Percentiles rank a stretch among this genome's conserved stretches.
phyloP scores from a whole-genome alignment of 2,797 vertebrate species.

The Manis pentadactyla region DNA sequence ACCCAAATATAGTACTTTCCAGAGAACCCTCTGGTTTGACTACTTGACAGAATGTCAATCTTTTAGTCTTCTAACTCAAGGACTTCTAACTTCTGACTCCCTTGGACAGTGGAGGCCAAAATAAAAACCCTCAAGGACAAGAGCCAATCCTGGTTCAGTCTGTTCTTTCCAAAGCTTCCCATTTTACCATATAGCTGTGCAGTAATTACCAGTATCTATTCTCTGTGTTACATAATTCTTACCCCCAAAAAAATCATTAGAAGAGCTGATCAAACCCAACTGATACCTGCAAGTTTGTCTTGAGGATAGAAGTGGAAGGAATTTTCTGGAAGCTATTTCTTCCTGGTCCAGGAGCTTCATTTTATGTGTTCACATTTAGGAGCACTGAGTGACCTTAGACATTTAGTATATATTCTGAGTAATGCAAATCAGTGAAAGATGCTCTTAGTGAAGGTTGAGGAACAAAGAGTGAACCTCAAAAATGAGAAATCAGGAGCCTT shows the following conservation, averaged over 20 bases:
- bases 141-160: background rate
- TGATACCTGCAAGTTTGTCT: background rate
- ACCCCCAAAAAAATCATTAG: background rate
- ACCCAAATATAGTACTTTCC: constrained; percentile 70
- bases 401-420: background rate
- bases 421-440: background rate
- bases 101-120: background rate
- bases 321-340: background rate
- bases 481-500: background rate
- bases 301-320: background rate
- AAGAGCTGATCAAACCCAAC: background rate
- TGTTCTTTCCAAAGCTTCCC: background rate
- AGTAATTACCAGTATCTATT: background rate
- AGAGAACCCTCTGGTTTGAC: constrained; percentile 54
- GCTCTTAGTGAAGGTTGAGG: background rate
- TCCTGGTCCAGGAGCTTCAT: background rate
- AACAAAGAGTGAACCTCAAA: background rate
- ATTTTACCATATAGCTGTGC: background rate
- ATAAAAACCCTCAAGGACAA: background rate
- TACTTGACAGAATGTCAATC: constrained; percentile 59
- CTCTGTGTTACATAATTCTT: background rate
- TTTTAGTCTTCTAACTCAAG: constrained; percentile 47
- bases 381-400: background rate
- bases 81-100: background rate
- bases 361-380: background rate